A percentile compares a stretch with the other conserved stretches of the same genome.
These are phyloP conservation scores for Ernsta delagoae DNA, from an alignment of 2,888 invertebrate species.

Conservation along the genomic window DNA sequence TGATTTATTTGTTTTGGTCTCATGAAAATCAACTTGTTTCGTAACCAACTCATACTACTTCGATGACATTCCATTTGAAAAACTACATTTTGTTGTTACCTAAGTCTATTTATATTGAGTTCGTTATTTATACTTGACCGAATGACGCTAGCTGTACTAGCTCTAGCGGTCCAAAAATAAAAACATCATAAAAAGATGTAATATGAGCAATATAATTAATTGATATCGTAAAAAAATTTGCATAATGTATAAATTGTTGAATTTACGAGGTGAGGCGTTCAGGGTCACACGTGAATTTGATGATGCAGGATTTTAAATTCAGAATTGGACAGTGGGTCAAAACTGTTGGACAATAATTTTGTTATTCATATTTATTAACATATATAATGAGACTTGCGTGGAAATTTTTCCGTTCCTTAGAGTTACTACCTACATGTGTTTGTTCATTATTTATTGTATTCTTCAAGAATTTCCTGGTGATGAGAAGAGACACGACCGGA, in stretches of 20 bases:
- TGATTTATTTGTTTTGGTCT: slow-evolving; percentile 33
- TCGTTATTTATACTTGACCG: background rate
- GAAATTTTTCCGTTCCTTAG: background rate
- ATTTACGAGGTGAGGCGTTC: slow-evolving; percentile 14
- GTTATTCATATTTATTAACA: background rate
- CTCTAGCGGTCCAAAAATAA: background rate
- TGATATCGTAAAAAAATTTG: slow-evolving; percentile 13
- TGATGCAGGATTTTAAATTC: slow-evolving; percentile 18
- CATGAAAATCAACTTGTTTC: slow-evolving; percentile 12
- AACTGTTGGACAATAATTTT: slow-evolving; percentile 5
- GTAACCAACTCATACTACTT: slow-evolving; percentile 3
- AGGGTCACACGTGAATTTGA: slow-evolving; percentile 10
- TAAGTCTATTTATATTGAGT: background rate
- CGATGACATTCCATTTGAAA: background rate
- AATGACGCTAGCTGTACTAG: background rate
- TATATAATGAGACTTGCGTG: background rate
- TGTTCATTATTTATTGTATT: too few species aligned
- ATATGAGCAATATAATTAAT: slow-evolving; percentile 18
- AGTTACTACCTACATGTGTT: too few species aligned
- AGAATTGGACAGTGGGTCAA: slow-evolving; percentile 14
- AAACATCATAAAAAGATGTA: slow-evolving; percentile 12
- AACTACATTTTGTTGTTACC: background rate
- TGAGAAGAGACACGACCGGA: too few species aligned
- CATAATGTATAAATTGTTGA: slow-evolving; percentile 14
- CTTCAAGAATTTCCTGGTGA: too few species aligned